phyloP scores from a whole-genome alignment of 2,888 invertebrate genomes.

The Cloeon dipterum region DNA sequence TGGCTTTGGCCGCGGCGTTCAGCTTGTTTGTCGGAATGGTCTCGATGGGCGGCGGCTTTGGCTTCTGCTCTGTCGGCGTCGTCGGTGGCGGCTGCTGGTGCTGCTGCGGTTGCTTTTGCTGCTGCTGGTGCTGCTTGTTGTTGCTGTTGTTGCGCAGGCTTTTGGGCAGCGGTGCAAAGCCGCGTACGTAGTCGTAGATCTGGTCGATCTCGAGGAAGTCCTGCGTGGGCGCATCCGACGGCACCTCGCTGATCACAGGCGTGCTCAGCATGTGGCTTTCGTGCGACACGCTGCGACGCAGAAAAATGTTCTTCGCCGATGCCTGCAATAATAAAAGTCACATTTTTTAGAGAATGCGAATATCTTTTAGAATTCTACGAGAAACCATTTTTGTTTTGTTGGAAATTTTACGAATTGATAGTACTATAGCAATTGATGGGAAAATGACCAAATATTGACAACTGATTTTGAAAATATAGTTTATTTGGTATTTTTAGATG shows the following conservation, averaged over 20 bases:
- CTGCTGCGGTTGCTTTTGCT: conserved; percentile 79
- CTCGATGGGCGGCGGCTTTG: conserved; percentile 78
- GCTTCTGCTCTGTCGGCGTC: conserved; percentile 21
- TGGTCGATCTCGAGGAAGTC: conserved; percentile 60
- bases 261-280: neutral
- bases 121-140: conserved; percentile 13
- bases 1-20: conserved; percentile 6
- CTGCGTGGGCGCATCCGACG: neutral
- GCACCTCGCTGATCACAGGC: neutral
- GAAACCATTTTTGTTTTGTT: too few relatives aligned
- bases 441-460: too few relatives aligned
- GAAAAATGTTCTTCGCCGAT: neutral
- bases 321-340: too few relatives aligned
- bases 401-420: too few relatives aligned
- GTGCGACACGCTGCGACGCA: neutral
- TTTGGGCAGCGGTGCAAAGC: conserved; percentile 75
- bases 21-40: conserved; percentile 71
- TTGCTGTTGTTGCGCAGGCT: conserved; percentile 42
- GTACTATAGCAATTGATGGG: too few relatives aligned
- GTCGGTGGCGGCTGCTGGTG: neutral
- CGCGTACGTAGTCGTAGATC: conserved; percentile 86
- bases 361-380: too few relatives aligned
- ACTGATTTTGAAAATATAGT: too few relatives aligned
- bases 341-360: too few relatives aligned
- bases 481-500: too few relatives aligned